phyloP scores from a whole-genome alignment of 37 sponge, comb jelly and placozoan species.

The Mnemiopsis leidyi region DNA sequence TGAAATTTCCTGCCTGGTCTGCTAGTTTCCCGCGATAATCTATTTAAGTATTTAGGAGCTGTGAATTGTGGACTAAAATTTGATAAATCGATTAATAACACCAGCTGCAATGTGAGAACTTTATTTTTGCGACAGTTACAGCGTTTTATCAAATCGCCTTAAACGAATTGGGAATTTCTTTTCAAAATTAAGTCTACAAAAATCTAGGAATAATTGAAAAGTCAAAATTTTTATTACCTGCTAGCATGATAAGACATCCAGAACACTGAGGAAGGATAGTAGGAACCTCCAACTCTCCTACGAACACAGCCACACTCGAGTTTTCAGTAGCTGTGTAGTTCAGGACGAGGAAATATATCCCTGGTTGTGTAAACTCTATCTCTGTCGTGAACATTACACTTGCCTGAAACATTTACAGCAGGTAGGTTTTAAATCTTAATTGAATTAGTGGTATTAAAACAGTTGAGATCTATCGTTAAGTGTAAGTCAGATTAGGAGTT shows the following conservation, averaged over 20 bases:
- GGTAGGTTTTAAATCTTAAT: background rate
- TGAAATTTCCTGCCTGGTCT: background rate
- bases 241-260: constrained; percentile 26
- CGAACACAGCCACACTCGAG: background rate
- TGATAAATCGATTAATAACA: background rate
- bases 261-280: background rate
- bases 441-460: background rate
- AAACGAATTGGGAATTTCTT: no score
- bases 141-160: no score
- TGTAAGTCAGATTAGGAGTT: background rate
- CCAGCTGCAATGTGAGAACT: background rate
- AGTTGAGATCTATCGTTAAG: background rate
- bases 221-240: background rate
- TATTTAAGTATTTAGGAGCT: background rate
- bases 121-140: background rate
- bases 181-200: no score
- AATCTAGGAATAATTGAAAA: background rate
- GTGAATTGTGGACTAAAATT: background rate
- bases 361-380: constrained; percentile 1
- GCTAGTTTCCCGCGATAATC: background rate
- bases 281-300: background rate
- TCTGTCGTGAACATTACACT: background rate
- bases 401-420: background rate
- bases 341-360: constrained; percentile 23
- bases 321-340: constrained; percentile 26